These are phyloP conservation scores for Autographa pulchrina DNA, from an alignment of 2,888 invertebrate genomes.

Conservation along the genomic window DNA sequence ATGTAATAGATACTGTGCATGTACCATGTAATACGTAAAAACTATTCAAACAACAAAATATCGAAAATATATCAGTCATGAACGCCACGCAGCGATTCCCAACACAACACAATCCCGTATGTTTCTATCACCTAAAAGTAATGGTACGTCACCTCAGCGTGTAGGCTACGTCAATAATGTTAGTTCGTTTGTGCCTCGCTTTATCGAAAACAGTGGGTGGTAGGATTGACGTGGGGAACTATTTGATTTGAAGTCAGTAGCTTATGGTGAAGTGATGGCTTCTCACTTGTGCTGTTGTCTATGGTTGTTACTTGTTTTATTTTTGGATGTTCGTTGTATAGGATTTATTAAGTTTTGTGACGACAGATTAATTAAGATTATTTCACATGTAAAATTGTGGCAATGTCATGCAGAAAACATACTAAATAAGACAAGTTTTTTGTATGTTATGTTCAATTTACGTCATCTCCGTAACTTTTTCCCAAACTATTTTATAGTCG, in stretches of 20 bases:
- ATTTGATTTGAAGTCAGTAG: conserved; percentile 8
- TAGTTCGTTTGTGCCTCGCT: conserved; percentile 8
- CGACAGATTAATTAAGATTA: too few species aligned
- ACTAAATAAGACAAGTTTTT: too few species aligned
- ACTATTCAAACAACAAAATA: background rate
- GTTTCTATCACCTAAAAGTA: conserved; percentile 1
- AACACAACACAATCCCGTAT: background rate
- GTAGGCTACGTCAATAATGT: conserved; percentile 3
- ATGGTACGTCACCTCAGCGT: conserved; percentile 5
- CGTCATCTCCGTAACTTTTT: too few species aligned
- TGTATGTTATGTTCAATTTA: too few species aligned
- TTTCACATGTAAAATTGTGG: too few species aligned
- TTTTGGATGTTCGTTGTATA: background rate
- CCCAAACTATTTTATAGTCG: too few species aligned
- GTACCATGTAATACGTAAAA: background rate
- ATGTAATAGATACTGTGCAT: too few species aligned
- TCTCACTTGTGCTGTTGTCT: background rate
- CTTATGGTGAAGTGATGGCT: background rate
- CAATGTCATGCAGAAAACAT: too few species aligned
- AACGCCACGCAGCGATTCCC: background rate
- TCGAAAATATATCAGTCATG: background rate
- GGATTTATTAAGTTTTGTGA: too few species aligned
- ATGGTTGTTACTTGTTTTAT: background rate
- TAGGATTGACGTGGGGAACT: background rate
- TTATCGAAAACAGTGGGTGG: conserved; percentile 14